A percentile compares a stretch with the other conserved stretches of the same genome.
phyloP scores from a whole-genome alignment of 2,797 vertebrate genomes.

The Monodelphis domestica region DNA sequence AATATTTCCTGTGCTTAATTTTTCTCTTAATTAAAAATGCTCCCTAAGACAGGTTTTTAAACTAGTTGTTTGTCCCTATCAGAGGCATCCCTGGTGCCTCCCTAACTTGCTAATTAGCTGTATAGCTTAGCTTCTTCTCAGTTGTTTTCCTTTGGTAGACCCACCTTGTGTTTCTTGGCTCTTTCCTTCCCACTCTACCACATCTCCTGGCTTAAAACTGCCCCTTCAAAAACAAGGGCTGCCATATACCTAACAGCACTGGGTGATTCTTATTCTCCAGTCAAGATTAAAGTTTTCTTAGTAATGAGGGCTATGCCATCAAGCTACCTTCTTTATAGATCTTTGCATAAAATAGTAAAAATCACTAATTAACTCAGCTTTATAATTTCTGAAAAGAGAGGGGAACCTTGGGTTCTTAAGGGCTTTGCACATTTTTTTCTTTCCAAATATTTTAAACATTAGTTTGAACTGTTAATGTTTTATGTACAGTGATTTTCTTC shows the following conservation, averaged over 20 bases:
- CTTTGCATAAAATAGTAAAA: background rate
- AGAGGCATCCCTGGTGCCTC: background rate
- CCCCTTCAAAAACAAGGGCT: background rate
- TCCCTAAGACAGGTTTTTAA: background rate
- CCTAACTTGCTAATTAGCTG: background rate
- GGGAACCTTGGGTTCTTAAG: background rate
- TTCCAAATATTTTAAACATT: background rate
- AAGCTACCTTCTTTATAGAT: background rate
- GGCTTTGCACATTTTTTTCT: background rate
- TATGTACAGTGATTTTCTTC: background rate
- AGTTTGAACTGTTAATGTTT: background rate
- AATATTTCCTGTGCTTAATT: background rate
- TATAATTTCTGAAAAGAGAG: background rate
- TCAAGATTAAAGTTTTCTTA: background rate
- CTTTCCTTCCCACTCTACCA: background rate
- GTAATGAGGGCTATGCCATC: no score
- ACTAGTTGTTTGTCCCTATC: background rate
- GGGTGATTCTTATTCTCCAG: background rate
- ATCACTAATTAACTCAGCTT: background rate
- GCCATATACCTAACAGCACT: background rate
- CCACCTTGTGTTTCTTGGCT: background rate
- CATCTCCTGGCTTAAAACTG: background rate
- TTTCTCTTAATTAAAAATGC: background rate
- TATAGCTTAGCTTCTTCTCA: background rate
- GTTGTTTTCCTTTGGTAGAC: background rate